phyloP scores from a whole-genome alignment of 1,140 invertebrate species.

The Drosophila navojoa region DNA sequence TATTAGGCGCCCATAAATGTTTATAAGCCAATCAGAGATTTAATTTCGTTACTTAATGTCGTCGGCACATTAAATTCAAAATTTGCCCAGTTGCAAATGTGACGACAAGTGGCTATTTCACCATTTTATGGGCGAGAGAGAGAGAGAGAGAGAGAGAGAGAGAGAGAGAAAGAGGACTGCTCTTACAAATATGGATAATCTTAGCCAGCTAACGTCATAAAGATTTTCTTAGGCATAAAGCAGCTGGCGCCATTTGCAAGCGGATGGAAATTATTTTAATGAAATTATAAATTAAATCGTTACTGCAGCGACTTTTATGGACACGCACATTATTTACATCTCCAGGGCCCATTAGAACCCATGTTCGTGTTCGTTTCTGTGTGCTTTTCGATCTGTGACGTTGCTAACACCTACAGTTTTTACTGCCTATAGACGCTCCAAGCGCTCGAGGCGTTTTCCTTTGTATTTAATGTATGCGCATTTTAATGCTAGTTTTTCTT shows the following conservation, averaged over 20 bases:
- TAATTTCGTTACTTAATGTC: constrained; percentile 16
- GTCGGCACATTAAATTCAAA: constrained; percentile 10
- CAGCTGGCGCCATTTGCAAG: constrained; percentile 62
- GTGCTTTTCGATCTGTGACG: constrained; percentile 46
- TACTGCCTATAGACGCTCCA: constrained; percentile 17
- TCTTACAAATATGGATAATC: constrained; percentile 6
- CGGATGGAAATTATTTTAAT: constrained; percentile 55
- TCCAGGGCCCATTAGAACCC: neutral
- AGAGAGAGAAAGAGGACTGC: too few species aligned
- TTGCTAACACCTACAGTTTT: constrained; percentile 70
- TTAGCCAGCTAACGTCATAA: constrained; percentile 9
- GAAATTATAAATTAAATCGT: constrained; percentile 66
- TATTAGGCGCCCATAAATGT: constrained; percentile 27
- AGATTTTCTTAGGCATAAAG: constrained; percentile 27
- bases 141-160: neutral
- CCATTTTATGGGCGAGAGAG: constrained; percentile 27
- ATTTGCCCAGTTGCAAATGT: constrained; percentile 26
- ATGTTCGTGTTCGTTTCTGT: neutral
- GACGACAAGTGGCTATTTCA: constrained; percentile 31
- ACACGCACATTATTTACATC: constrained; percentile 9
- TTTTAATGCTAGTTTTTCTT: constrained; percentile 37
- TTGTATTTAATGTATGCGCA: constrained; percentile 65
- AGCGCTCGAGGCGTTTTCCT: constrained; percentile 35
- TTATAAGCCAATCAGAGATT: constrained; percentile 9
- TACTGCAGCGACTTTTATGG: constrained; percentile 52